phyloP scores from a whole-genome alignment of 2,113 vertebrate species.

The Ornithorhynchus anatinus region DNA sequence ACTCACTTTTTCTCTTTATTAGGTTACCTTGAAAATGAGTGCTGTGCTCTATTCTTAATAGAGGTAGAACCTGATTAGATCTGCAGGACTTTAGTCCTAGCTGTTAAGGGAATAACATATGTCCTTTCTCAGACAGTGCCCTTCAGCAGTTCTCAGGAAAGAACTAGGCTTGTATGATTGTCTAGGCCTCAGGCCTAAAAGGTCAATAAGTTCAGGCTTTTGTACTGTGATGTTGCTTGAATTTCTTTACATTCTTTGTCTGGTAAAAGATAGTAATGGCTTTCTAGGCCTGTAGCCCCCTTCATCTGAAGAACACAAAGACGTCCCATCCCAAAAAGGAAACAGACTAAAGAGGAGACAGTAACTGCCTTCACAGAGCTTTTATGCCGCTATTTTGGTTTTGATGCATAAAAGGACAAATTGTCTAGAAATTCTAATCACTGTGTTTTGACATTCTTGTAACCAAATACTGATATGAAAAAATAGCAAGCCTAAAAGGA shows the following conservation, averaged over 20 bases:
- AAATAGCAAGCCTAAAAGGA: background rate
- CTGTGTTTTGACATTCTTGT: background rate
- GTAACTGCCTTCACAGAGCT: background rate
- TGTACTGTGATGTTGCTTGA: constrained; percentile 75
- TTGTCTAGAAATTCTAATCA: constrained; percentile 2
- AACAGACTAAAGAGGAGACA: constrained; percentile 15
- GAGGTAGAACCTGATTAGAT: constrained; percentile 34
- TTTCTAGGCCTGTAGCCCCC: constrained; percentile 19
- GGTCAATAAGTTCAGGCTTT: constrained; percentile 77
- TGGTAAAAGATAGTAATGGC: constrained; percentile 80
- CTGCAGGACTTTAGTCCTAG: constrained; percentile 31
- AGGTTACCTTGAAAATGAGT: constrained; percentile 64
- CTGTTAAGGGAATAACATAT: constrained; percentile 46
- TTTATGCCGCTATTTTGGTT: constrained; percentile 30
- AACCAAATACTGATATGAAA: background rate
- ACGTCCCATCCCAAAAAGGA: constrained; percentile 33
- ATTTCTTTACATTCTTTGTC: constrained; percentile 83
- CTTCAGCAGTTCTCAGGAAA: constrained; percentile 61
- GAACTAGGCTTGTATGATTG: constrained; percentile 59
- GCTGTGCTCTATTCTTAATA: constrained; percentile 33
- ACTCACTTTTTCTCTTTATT: constrained; percentile 64
- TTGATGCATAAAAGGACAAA: constrained; percentile 19
- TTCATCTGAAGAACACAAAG: constrained; percentile 66
- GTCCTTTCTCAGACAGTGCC: constrained; percentile 54
- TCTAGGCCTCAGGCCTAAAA: constrained; percentile 58